Evolutionary conservation across 1,140 invertebrate species (phyloP), one percentile per base, ranked within the genome.

Genomic region (Trypoxylus dichotomus): DNA sequence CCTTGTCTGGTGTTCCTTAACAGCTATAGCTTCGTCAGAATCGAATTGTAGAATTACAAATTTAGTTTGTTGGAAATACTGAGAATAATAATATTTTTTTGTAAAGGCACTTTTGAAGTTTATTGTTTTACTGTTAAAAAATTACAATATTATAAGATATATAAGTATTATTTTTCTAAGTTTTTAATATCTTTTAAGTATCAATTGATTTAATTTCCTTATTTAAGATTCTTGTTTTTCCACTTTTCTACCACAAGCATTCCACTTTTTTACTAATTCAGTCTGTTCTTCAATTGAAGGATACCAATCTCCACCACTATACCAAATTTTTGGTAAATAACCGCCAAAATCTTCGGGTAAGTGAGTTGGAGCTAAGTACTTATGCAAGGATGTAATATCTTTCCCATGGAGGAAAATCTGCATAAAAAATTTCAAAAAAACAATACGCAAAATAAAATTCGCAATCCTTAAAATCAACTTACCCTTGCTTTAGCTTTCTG

Each of bases 401-500:
- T 88, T 88, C 3, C 93, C 93, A 84, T 94, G 93, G 89, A 94
- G 92, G 84, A 88, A 90, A 85, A 93, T 90, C 88, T 93, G 87
- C 6, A 86, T 68, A 29, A 27, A 68, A 68, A 58, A 19, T n/a
- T 1, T 43, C 1, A 43, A 42, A 42, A 42, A 43, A 15, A 86
- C 89, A 89, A 86, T 2, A 15, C 19, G 15, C 15, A 37, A 37
- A 37, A 37, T 2, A 5, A 37, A 37, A 37, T 37, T 47, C 43
- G 3, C 15, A 54, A 54, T 19, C n/a, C n/a, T 7, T 37, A 37
- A 37, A 37, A 68, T 68, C 15, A 19, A 68, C 60, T 29, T 68
- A 95, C 93, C 86, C 93, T 91, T 58, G 89, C 91, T 85, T 91
- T 93, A 32, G 96, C 89, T 85, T 96, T 96, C 78, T 95, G 92